Evolutionary conservation across 30 jellyfish, hydroid and myxozoan genomes (phyloP), one percentile per base, ranked within the genome.

Genomic region (Aurelia sp.): DNA sequence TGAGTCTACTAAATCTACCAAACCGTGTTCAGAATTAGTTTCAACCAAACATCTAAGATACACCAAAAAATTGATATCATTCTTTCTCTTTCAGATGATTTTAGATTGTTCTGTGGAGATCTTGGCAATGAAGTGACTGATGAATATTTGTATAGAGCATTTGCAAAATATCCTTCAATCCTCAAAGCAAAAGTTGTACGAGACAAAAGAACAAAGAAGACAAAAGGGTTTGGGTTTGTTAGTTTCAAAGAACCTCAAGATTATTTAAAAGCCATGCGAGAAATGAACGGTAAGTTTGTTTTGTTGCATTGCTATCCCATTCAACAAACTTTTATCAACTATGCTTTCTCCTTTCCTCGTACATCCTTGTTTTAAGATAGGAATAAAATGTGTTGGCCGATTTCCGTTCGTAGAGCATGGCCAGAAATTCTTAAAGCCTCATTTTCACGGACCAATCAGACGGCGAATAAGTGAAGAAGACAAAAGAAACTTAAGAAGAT

Each of bases 121-220:
- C 98, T 96, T 55, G 99, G 99, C 16, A 90, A 96, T 82, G 99
- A 96, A 72, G 99, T 96, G 5, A 89, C 96, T 6, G 99, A 96
- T 62, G 99, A 96, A 65, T 87, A 86, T 20, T 90, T 96, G 9
- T 80, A 67, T 85, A 74, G 98, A 50, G 99, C 98, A 3, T 96
- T 96, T 75, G 88, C 98, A 11, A 82, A 66, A 66, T 96, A 96
- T 48, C 95, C 99, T 8, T 96, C 99, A 13, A 77, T 96, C 15
- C 75, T 75, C 60, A 91, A 84, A 52, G 98, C 98, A 13, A 82
- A 84, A 65, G 95, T 96, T 59, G 95, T 96, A 27, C 83, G 99
- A 72, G 98, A 90, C 74, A 90, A 81, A 59, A 86, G 79, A 71
- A 80, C 97, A 11, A 86, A 90, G 66, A 96, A 96, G 87, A 86